Conservation (phyloP, 2,888 invertebrate species). For the Hydraecia micacea region DNA sequence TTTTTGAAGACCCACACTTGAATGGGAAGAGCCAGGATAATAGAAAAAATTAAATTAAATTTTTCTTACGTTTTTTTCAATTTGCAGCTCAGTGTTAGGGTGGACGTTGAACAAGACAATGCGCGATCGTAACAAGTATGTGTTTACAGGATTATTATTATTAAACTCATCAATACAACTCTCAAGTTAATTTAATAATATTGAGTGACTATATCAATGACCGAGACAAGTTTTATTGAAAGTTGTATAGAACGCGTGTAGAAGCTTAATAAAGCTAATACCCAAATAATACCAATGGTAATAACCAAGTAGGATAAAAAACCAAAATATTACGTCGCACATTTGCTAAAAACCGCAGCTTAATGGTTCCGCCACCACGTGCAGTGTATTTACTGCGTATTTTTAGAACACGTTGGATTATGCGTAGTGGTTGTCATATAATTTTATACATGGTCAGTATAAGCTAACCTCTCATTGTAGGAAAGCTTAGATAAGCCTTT, state of each 20-base stretch:
- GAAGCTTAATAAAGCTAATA: not conserved
- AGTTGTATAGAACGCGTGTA: conserved; percentile 5
- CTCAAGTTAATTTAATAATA: too few relatives aligned
- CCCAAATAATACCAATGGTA: not conserved
- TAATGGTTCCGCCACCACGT: not conserved
- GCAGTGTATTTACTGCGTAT: not conserved
- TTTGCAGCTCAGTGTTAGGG: too few relatives aligned
- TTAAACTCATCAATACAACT: too few relatives aligned
- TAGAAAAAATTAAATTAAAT: too few relatives aligned
- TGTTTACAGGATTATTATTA: too few relatives aligned
- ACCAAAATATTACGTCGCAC: not conserved
- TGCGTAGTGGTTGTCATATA: not conserved
- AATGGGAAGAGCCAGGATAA: too few relatives aligned
- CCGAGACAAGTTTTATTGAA: not conserved
- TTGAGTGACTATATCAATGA: too few relatives aligned
- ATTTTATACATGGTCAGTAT: not conserved
- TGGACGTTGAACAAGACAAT: too few relatives aligned
- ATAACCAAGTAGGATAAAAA: not conserved
- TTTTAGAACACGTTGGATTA: not conserved
- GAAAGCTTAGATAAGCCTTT: too few relatives aligned
- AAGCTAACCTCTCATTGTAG: too few relatives aligned
- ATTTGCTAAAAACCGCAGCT: not conserved
- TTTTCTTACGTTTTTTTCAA: too few relatives aligned
- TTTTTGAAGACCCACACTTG: conserved; percentile 5
- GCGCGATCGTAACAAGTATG: too few relatives aligned